Base-by-base conservation (phyloP, 2,797 vertebrate species). In the Apogon hyalosoma region DNA sequence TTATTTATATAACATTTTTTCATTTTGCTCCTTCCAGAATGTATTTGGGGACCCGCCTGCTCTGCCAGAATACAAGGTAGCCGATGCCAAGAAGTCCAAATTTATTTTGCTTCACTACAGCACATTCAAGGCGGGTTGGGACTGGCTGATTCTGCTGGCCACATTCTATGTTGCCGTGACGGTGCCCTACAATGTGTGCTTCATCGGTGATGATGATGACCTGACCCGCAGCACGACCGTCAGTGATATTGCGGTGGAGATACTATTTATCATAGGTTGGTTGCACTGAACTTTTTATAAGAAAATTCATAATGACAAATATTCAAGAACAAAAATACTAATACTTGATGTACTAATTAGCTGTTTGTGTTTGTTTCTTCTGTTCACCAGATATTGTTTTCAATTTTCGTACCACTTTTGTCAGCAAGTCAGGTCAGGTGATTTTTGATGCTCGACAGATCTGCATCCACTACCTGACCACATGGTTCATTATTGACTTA, bases 111-210 rank as follows among this genome's bases (percentile, higher is more conserved):
- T 99, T 74, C 98, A 99, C 95, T 99, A 97, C 93, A 98, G 97
- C 93, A 96, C 96, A 66, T 97, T 97, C 80, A 99, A 99, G 94
- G 97, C 98, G 6, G 96, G 96, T 69, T 99, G 98, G 98, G 98
- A 99, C 88, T 99, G 97, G 98, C 91, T 99, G 78, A 99, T 98
- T 87, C 92, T 99, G 63, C 87, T 99, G 52, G 98, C 98, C 61
- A 99, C 97, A 40, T 99, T 99, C 91, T 99, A 99, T 87, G 97
- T 99, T 33, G 98, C 98, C 7, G 96, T 99, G 87, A 99, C 98
- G 6, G 98, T 99, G 85, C 98, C 97, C 73, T 99, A 99, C 89
- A 99, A 98, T 7, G 98, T 99, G 67, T 99, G 96, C 74, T 99
- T 99, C 91, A 98, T 98, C 48, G 97, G 96, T 38, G 96, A 97